Percentiles rank a stretch among this genome's conserved stretches.
phyloP scores from a whole-genome alignment of 2,888 invertebrate genomes.

The Catocala fraxini region DNA sequence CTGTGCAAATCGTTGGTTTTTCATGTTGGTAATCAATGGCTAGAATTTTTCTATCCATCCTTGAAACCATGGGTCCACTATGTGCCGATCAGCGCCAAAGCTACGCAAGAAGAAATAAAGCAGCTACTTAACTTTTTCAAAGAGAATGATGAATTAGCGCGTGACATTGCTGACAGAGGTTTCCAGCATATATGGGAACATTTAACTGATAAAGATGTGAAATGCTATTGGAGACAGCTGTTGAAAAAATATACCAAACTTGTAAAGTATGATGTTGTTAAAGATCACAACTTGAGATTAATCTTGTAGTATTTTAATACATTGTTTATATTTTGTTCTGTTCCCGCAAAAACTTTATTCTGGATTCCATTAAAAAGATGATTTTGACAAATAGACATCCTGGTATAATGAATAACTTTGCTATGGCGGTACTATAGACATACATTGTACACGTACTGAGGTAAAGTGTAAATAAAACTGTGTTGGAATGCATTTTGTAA shows the following conservation, averaged over 20 bases:
- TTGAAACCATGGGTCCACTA: constrained; percentile 98
- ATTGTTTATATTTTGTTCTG: too few relatives aligned
- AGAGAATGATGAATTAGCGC: constrained; percentile 91
- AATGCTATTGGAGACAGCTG: constrained; percentile 95
- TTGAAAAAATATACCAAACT: constrained; percentile 92
- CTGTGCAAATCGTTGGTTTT: constrained; percentile 97
- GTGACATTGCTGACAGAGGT: constrained; percentile 94
- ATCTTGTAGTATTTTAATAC: constrained; percentile 18
- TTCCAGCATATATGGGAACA: constrained; percentile 94
- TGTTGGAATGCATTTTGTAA: too few relatives aligned
- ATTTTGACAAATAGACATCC: too few relatives aligned
- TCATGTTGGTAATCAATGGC: constrained; percentile 97
- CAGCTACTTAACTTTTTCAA: constrained; percentile 92
- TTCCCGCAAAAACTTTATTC: too few relatives aligned
- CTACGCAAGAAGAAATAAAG: constrained; percentile 90
- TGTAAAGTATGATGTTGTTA: constrained; percentile 89
- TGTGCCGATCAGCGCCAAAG: constrained; percentile 92
- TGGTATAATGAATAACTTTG: too few relatives aligned
- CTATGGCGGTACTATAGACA: too few relatives aligned
- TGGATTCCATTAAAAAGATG: too few relatives aligned
- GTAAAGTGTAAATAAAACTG: too few relatives aligned
- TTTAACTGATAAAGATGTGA: constrained; percentile 93
- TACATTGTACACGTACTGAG: too few relatives aligned
- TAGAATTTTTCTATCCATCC: constrained; percentile 97
- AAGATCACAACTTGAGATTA: constrained; percentile 85